A percentile compares a stretch with the other conserved stretches of the same genome.
Conservation (phyloP, 2,113 vertebrate species). For the Xenotilapia flavipinnis region DNA sequence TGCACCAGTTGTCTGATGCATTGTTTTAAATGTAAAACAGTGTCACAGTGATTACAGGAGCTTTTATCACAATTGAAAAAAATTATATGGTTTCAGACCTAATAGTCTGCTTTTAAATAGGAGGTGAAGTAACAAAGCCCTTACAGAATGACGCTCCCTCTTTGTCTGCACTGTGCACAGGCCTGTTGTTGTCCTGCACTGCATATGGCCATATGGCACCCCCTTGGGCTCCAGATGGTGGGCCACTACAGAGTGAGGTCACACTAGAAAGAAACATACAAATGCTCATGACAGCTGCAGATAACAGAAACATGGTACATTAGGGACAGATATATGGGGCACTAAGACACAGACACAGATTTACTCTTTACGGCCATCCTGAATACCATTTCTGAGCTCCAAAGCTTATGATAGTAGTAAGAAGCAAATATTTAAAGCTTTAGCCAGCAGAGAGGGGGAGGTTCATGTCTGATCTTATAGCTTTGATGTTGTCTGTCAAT, state of each 20-base stretch:
- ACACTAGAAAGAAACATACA: background rate
- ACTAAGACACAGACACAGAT: background rate
- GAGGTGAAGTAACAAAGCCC: background rate
- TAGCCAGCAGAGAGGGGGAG: background rate
- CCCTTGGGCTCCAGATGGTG: slow-evolving; percentile 26
- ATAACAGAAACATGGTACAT: background rate
- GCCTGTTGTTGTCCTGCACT: background rate
- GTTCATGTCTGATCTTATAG: background rate
- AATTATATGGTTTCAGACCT: background rate
- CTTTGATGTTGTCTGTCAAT: background rate
- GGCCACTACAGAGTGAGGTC: background rate
- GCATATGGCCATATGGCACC: slow-evolving; percentile 30
- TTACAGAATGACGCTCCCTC: background rate
- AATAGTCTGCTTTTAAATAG: background rate
- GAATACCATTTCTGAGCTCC: background rate
- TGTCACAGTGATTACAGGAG: background rate
- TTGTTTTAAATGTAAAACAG: background rate
- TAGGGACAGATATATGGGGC: background rate
- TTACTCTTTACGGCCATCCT: background rate
- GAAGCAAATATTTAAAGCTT: background rate
- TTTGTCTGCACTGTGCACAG: background rate
- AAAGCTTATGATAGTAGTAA: background rate
- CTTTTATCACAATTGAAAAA: background rate
- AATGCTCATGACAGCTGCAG: background rate
- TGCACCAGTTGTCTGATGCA: background rate